Evolutionary conservation across 2,113 vertebrate genomes (phyloP).

Genomic region (Tupaia chinensis): DNA sequence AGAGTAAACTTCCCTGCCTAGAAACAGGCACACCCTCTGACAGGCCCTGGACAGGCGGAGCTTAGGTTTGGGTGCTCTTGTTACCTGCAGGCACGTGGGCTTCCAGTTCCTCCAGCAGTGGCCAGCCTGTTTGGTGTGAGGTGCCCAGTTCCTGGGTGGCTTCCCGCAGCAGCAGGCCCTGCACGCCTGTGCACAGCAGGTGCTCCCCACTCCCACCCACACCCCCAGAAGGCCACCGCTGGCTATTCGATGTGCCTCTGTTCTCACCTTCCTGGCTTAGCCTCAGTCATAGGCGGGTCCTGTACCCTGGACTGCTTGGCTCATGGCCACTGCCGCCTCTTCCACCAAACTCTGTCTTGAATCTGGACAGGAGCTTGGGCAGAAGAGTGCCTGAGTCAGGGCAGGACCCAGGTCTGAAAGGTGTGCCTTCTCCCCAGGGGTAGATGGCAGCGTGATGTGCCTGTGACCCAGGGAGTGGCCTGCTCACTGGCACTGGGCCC

Average conservation of each 20-base stretch:
- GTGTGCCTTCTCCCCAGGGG: not conserved
- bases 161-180: too few relatives aligned
- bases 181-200: not conserved
- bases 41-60: rapidly evolving
- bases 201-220: too few relatives aligned
- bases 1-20: too few relatives aligned
- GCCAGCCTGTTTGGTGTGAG: not conserved
- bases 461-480: too few relatives aligned
- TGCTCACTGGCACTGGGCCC: too few relatives aligned
- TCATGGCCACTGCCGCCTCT: not conserved
- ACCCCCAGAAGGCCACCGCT: not conserved
- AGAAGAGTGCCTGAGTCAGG: not conserved
- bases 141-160: rapidly evolving
- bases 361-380: not conserved
- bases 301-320: not conserved
- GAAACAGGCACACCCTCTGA: not conserved
- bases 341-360: rapidly evolving
- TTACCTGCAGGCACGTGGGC: not conserved
- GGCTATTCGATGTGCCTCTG: not conserved
- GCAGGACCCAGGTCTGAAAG: not conserved
- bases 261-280: not conserved
- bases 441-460: too few relatives aligned
- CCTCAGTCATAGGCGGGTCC: not conserved
- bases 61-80: not conserved
- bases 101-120: not conserved